Conservation (phyloP, 2,113 vertebrate species). For the Oryctolagus cuniculus region mOryCun1.1 NC_091432.1:195615501-195616000, state of each 20-base stretch:
- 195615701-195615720: not conserved
- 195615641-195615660: not conserved
- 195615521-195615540: not conserved
- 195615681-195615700: not conserved
- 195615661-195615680: not conserved
- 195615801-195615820: not conserved
- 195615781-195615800: not conserved
- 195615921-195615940: not conserved
- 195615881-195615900: not conserved
- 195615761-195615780: not conserved
- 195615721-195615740: not conserved
- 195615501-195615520: not conserved
- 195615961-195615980: not conserved
- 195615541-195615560: not conserved
- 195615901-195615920: not conserved
- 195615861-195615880: not conserved
- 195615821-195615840: not conserved
- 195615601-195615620: not conserved
- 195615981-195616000: not conserved
- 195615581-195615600: not conserved
- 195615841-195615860: not conserved
- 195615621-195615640: not conserved
- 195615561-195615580: not conserved
- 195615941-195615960: not conserved
- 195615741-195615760: not conserved